These are phyloP conservation scores for Coccyzus lansbergi DNA, from an alignment of 2,797 vertebrate species.

Conservation along the genomic window DNA sequence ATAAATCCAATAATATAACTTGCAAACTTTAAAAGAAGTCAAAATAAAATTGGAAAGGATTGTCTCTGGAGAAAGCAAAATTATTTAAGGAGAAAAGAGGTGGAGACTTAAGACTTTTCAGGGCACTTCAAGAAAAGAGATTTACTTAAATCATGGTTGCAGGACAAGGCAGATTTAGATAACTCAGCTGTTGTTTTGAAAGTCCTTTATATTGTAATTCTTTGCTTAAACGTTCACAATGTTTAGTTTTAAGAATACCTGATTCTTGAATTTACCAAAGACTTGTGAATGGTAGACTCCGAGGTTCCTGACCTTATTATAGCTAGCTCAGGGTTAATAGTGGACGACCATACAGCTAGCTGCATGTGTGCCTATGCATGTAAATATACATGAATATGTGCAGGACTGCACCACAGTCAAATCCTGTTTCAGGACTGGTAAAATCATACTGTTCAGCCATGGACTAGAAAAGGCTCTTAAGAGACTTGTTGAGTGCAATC, in stretches of 20 bases:
- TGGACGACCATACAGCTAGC: neutral
- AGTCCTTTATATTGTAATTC: neutral
- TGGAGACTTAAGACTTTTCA: neutral
- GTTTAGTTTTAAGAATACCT: neutral
- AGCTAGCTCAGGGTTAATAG: neutral
- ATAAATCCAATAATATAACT: accelerated
- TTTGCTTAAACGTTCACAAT: neutral
- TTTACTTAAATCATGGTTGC: neutral
- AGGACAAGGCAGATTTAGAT: neutral
- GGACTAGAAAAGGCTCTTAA: neutral
- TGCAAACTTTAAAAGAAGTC: neutral
- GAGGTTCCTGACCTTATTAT: neutral
- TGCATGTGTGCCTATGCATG: neutral
- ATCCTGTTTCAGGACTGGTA: neutral
- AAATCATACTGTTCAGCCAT: neutral
- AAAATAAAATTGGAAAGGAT: neutral
- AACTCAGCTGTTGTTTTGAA: neutral
- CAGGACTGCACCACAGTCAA: neutral
- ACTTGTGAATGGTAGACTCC: neutral
- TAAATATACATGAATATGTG: neutral
- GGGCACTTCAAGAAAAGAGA: neutral
- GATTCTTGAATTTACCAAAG: neutral
- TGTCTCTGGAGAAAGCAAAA: neutral
- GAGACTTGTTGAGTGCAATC: neutral
- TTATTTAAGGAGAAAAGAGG: neutral